Conservation (phyloP, 2,888 invertebrate species). For the Hypercompe scribonia region DNA sequence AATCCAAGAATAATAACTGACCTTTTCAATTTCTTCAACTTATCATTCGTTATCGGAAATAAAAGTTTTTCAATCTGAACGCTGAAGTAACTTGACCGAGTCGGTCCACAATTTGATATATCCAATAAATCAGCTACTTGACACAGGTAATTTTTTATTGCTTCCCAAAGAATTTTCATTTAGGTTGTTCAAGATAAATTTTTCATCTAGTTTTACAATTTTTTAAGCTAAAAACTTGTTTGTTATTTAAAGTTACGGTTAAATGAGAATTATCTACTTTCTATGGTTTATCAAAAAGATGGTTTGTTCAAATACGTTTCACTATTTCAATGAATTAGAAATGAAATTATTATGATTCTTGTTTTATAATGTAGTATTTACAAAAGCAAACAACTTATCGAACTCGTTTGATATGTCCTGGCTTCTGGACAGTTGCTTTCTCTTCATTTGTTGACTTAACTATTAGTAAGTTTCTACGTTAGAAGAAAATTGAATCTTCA, state of each 20-base stretch:
- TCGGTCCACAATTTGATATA: slow-evolving; percentile 42
- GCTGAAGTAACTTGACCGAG: slow-evolving; percentile 47
- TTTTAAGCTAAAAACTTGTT: neutral
- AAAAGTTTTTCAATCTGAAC: slow-evolving; percentile 57
- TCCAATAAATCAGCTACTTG: slow-evolving; percentile 46
- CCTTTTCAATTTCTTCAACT: slow-evolving; percentile 30
- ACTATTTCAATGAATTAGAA: neutral
- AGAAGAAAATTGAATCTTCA: too few species aligned
- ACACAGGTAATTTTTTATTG: slow-evolving; percentile 39
- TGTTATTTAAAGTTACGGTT: neutral
- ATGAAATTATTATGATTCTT: too few species aligned
- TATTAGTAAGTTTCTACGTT: neutral
- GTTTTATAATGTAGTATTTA: neutral
- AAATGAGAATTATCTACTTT: neutral
- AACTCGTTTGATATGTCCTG: too few species aligned
- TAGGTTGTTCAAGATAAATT: neutral
- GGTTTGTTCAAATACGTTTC: neutral
- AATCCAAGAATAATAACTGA: slow-evolving; percentile 22
- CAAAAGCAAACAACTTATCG: too few species aligned
- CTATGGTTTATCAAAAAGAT: neutral
- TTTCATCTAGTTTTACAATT: neutral
- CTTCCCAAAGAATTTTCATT: slow-evolving; percentile 17
- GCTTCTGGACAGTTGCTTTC: too few species aligned
- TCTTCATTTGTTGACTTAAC: too few species aligned
- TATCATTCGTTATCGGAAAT: slow-evolving; percentile 47